Evolutionary conservation across 1,140 invertebrate genomes (phyloP).

Genomic region (Brachystomella parvula): DNA sequence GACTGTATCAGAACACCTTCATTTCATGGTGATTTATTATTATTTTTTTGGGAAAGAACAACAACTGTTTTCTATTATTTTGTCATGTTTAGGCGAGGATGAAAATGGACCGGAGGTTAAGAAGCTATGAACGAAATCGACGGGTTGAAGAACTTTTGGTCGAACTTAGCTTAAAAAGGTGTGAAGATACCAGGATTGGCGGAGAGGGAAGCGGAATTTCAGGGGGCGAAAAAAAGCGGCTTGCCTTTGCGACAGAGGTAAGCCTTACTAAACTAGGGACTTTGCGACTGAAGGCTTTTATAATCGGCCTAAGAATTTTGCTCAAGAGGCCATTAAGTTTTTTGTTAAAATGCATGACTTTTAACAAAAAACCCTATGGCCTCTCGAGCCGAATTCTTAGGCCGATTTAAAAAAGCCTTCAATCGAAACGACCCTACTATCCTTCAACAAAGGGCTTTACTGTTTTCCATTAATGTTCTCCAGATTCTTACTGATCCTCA

Average conservation of each 20-base stretch:
- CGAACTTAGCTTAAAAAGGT: conserved; percentile 57
- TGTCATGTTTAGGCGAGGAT: conserved; percentile 57
- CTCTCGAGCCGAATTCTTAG: too few species aligned
- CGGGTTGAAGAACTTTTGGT: conserved; percentile 58
- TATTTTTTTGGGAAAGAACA: not conserved
- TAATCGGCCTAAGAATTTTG: too few species aligned
- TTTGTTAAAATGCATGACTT: too few species aligned
- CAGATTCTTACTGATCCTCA: conserved; percentile 65
- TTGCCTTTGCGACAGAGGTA: conserved; percentile 50
- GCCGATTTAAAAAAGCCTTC: too few species aligned
- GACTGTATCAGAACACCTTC: conserved; percentile 51
- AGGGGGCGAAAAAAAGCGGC: conserved; percentile 48
- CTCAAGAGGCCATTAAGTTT: too few species aligned
- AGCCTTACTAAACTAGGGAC: conserved; percentile 36
- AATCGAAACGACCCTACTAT: too few species aligned
- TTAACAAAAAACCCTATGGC: too few species aligned
- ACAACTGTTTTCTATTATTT: conserved; percentile 4
- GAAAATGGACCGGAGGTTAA: conserved; percentile 62
- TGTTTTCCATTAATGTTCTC: too few species aligned
- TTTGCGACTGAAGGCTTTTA: too few species aligned
- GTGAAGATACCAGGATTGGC: conserved; percentile 50
- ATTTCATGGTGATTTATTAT: conserved; percentile 44
- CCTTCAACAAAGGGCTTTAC: too few species aligned
- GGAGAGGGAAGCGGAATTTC: conserved; percentile 68
- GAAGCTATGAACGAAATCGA: conserved; percentile 50